phyloP scores from a whole-genome alignment of 1,140 invertebrate species.

The Rhopalosiphum maidis region DNA sequence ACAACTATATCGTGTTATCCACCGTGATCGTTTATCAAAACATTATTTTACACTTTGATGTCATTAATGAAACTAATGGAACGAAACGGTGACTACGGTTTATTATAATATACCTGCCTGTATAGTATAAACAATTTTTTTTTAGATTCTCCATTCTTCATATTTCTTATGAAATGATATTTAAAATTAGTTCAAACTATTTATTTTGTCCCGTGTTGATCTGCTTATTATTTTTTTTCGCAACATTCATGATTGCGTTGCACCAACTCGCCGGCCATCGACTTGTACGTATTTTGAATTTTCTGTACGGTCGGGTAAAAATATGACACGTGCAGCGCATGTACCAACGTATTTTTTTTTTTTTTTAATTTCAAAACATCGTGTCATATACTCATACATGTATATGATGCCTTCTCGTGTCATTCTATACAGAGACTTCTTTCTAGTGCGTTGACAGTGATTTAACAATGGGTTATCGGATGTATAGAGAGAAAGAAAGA shows the following conservation, averaged over 20 bases:
- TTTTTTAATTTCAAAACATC: constrained; percentile 12
- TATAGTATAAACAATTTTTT: neutral
- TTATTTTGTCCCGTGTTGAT: neutral
- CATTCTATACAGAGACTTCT: neutral
- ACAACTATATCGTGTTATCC: neutral
- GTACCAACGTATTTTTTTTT: neutral
- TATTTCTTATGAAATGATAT: neutral
- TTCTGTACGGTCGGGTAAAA: neutral
- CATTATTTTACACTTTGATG: neutral
- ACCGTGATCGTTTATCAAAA: neutral
- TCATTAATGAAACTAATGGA: constrained; percentile 17
- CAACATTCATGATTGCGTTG: neutral
- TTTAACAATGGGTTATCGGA: constrained; percentile 1
- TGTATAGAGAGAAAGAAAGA: neutral
- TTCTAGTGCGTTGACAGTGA: constrained; percentile 23
- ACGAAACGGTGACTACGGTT: neutral
- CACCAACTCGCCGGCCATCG: neutral
- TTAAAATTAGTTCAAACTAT: neutral
- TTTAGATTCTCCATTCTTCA: neutral
- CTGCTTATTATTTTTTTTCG: neutral
- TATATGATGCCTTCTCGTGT: neutral
- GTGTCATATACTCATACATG: no score
- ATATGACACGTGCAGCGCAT: neutral
- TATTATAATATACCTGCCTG: neutral
- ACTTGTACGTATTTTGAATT: neutral